These are phyloP conservation scores for Nemotelus pantherinus DNA, from an alignment of 2,888 invertebrate genomes.

Conservation along the genomic window DNA sequence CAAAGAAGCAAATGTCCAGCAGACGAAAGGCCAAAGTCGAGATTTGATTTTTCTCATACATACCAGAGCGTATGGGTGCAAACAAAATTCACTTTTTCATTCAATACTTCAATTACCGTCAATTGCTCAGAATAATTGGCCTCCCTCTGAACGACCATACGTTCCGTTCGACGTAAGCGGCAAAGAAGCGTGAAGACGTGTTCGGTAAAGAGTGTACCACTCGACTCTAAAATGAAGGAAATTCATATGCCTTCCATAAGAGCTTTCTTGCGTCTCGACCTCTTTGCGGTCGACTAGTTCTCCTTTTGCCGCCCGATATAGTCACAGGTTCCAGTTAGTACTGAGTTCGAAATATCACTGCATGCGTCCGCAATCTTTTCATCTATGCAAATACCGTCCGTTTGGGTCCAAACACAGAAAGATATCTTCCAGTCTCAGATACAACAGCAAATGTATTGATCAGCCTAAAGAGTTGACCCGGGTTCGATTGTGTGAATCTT, in stretches of 20 bases:
- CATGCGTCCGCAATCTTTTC: background rate
- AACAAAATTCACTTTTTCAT: background rate
- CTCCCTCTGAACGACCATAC: background rate
- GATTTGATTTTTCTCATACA: too few species aligned
- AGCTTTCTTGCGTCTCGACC: background rate
- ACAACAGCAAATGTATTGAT: background rate
- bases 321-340: background rate
- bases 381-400: background rate
- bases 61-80: background rate
- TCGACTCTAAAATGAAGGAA: background rate
- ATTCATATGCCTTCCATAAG: background rate
- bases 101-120: conserved; percentile 22
- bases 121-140: conserved; percentile 28
- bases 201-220: background rate
- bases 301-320: too few species aligned
- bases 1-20: too few species aligned
- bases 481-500: background rate
- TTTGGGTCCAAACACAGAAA: background rate
- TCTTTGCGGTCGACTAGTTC: background rate
- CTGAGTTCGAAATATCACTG: background rate
- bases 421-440: background rate
- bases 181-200: background rate
- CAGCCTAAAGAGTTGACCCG: background rate
- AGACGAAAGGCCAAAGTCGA: too few species aligned
- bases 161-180: background rate